Conservation (phyloP, 2,113 vertebrate genomes). For the Xiphophorus maculatus region DNA sequence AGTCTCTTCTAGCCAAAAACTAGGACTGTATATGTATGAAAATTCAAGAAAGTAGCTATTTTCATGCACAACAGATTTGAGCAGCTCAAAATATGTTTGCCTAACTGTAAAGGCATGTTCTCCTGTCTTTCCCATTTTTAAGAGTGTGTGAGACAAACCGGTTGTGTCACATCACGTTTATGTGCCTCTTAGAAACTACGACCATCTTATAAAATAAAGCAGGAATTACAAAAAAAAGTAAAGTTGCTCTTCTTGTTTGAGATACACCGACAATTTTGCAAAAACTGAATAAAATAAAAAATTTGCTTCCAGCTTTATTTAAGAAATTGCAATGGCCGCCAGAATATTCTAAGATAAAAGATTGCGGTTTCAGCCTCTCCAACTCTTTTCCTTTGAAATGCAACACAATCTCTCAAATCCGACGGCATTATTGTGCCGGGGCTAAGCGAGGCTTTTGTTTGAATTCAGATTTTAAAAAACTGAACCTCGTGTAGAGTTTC, state of each 20-base stretch:
- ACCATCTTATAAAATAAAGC: no score
- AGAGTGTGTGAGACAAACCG: background rate
- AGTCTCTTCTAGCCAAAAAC: no score
- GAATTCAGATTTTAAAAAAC: background rate
- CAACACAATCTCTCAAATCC: background rate
- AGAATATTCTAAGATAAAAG: background rate
- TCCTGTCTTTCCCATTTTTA: background rate
- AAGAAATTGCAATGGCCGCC: background rate
- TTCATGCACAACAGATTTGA: background rate
- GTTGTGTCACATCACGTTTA: no score
- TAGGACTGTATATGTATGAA: background rate
- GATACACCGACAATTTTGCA: no score
- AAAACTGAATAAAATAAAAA: no score
- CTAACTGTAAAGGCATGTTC: background rate
- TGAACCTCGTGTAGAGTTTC: background rate
- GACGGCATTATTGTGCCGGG: background rate
- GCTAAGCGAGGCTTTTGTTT: conserved; percentile 6
- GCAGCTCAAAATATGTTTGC: background rate
- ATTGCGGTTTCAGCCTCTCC: background rate
- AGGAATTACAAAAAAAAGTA: no score
- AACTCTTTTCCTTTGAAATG: background rate
- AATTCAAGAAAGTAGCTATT: background rate
- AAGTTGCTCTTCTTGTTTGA: no score
- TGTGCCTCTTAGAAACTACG: background rate
- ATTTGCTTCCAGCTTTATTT: background rate